Base-by-base conservation (phyloP, 2,797 vertebrate genomes). In the Semotilus atromaculatus region DNA sequence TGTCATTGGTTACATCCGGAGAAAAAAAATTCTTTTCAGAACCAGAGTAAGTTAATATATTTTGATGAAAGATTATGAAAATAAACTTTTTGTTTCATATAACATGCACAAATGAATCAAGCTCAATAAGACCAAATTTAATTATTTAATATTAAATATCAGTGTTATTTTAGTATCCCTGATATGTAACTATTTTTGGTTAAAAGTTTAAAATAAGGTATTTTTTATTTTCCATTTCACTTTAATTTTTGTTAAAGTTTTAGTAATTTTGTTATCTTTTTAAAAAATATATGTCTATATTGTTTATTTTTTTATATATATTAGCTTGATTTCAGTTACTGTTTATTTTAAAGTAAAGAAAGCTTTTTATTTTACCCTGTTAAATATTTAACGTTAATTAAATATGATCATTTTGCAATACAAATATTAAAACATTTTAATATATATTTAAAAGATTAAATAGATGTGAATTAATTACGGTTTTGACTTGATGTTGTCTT, bases 11-110 rank as follows among this genome's bases (percentile, higher is more conserved):
- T 73, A 31, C 26, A 74, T 73, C 5, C 5, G 5, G 6, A 19
- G n/a, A 5, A 73, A 31, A 21, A 19, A 6, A 2, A 16, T 0
- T 26, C 0, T 5, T 10, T 5, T 48, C 0, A 45, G 11, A 51
- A 51, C 5, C 0, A 6, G 45, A 48, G 14, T 18, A 51, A 7
- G 18, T 51, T 51, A 36, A 51, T 19, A 51, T 19, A 19, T 19
- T 51, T 19, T 13, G 11, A 38, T 38, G 19, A 36, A 40, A 70
- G 2, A n/a, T n/a, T 38, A 70, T 70, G 67, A 70, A 70, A 40
- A n/a, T 67, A 5, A 23, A 67, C 19, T 0, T 48, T 45, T 45
- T 45, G 13, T 14, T 45, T 14, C 43, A 45, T 14, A 45, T 45
- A 45, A 45, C 43, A 45, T 45, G 13, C 43, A 43, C 43, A 0